Conservation (phyloP, 2,113 vertebrate species). For the Edolisoma coerulescens region DNA sequence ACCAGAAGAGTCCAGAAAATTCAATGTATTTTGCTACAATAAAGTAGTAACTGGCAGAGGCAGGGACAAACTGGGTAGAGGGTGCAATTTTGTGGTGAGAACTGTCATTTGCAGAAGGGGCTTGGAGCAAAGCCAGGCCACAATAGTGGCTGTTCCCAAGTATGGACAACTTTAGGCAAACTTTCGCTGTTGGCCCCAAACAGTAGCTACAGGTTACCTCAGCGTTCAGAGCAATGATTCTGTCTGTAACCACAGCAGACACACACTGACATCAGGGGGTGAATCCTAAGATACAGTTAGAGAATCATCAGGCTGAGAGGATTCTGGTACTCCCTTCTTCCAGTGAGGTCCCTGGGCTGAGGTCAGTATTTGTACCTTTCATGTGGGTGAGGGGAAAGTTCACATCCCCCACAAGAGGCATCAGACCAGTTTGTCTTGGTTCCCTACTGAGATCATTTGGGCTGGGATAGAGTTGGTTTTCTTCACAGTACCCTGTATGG, state of each 20-base stretch:
- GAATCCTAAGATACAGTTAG: neutral
- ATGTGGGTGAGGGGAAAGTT: neutral
- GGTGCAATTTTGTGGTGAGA: neutral
- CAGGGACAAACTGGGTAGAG: neutral
- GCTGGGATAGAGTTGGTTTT: neutral
- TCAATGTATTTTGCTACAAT: neutral
- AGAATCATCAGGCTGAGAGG: neutral
- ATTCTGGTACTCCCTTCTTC: neutral
- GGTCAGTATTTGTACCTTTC: neutral
- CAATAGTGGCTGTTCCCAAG: neutral
- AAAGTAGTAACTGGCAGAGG: neutral
- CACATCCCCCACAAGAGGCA: neutral
- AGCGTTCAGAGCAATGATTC: neutral
- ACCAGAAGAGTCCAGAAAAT: neutral
- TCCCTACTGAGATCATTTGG: neutral
- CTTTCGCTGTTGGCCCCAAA: neutral
- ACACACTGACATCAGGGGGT: neutral
- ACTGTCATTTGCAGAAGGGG: neutral
- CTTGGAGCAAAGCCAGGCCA: neutral
- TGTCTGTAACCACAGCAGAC: neutral
- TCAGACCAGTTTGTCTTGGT: neutral
- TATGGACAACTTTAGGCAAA: neutral
- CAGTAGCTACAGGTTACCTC: neutral
- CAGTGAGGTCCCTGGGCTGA: neutral
- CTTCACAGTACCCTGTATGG: neutral